Conservation (phyloP, 2,888 invertebrate genomes). For the Lasius fuliginosus region DNA sequence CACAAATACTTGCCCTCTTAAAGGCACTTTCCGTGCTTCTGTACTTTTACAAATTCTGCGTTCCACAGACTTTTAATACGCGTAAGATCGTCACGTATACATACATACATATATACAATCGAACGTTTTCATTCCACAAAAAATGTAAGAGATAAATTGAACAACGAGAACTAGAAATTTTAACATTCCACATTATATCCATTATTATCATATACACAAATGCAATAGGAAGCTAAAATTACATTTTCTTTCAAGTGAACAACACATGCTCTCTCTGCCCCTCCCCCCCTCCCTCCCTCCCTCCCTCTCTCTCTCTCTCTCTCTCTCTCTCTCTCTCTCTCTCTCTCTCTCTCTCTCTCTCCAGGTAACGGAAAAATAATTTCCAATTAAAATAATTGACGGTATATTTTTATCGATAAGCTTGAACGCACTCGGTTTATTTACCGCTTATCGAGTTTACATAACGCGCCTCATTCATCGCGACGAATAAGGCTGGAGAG, state of each 20-base stretch:
- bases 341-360: too few species aligned
- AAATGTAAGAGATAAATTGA: not conserved
- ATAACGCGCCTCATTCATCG: conserved; percentile 48
- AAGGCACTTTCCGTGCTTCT: not conserved
- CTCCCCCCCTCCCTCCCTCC: too few species aligned
- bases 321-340: too few species aligned
- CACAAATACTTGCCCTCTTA: not conserved
- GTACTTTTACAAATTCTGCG: not conserved
- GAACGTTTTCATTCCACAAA: not conserved
- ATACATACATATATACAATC: not conserved
- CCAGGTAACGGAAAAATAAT: not conserved
- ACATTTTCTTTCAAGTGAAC: not conserved
- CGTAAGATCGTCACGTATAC: not conserved
- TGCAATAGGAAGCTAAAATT: not conserved
- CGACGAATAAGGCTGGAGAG: not conserved
- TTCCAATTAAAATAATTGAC: not conserved
- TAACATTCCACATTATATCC: not conserved
- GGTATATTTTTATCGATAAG: not conserved
- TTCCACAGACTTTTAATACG: not conserved
- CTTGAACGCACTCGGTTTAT: conserved; percentile 7
- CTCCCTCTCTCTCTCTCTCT: too few species aligned
- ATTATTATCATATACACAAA: not conserved
- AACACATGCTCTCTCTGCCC: not conserved
- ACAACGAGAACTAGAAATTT: not conserved
- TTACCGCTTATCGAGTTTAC: conserved; percentile 8